Evolutionary conservation across 2,797 vertebrate species (phyloP).

Genomic region (Nasua narica): DNA sequence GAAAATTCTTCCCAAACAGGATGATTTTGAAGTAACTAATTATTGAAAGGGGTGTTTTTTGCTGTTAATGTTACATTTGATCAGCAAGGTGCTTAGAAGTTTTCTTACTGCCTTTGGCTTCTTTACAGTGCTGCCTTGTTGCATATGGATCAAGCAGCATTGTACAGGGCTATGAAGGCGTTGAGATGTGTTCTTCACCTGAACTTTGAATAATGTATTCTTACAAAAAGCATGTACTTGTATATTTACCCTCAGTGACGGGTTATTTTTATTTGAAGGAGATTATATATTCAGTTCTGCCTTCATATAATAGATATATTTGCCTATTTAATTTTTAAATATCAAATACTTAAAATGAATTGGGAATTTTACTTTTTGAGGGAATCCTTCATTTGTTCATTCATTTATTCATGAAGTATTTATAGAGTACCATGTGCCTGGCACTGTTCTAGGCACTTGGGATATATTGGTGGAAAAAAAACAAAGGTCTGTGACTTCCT

Average conservation of each 20-base stretch:
- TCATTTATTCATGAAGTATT: neutral
- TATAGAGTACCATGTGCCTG: neutral
- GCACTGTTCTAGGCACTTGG: neutral
- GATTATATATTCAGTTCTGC: neutral
- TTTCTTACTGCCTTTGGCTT: constrained; percentile 87
- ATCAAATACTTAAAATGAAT: neutral
- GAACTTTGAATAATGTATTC: neutral
- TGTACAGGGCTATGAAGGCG: constrained; percentile 93
- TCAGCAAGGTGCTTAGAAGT: constrained; percentile 41
- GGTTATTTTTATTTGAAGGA: neutral
- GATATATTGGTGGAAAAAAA: neutral
- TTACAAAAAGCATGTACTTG: neutral
- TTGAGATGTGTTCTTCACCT: constrained; percentile 76
- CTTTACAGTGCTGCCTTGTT: constrained; percentile 94
- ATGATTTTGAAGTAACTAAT: neutral
- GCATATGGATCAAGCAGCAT: constrained; percentile 92
- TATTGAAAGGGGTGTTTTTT: neutral
- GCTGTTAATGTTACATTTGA: neutral
- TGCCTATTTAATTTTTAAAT: neutral
- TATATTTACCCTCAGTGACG: neutral
- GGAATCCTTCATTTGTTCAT: neutral
- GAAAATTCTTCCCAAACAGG: neutral
- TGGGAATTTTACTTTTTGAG: neutral
- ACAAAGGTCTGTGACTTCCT: neutral
- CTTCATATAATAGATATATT: neutral